Conservation (phyloP, 2,113 vertebrate species). For the Setophaga kirtlandii region DNA sequence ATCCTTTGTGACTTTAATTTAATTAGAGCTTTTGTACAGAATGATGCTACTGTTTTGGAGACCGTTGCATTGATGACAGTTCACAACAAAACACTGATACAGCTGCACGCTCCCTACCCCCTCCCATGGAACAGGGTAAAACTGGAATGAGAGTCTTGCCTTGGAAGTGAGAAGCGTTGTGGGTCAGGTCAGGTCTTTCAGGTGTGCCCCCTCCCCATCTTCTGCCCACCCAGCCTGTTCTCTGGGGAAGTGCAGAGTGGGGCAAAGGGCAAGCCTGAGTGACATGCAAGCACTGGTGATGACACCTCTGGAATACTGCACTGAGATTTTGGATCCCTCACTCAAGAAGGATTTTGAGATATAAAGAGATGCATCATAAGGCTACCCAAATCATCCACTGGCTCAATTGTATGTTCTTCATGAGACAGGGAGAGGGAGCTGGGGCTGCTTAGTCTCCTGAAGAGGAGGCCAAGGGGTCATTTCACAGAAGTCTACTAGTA, state of each 20-base stretch:
- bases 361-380: neutral
- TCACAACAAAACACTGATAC: neutral
- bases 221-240: neutral
- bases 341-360: neutral
- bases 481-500: neutral
- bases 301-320: neutral
- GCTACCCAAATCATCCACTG: neutral
- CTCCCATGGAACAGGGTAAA: neutral
- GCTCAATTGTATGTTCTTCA: neutral
- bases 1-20: neutral
- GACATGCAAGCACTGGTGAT: neutral
- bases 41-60: neutral
- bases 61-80: neutral
- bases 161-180: neutral
- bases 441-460: neutral
- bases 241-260: accelerated
- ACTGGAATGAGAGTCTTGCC: neutral
- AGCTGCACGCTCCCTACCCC: accelerated
- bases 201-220: neutral
- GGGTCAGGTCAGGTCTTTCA: too few relatives aligned
- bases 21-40: neutral
- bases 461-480: neutral
- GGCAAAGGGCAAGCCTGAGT: neutral
- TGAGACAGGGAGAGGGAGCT: neutral
- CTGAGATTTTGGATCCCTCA: neutral